Evolutionary conservation across 2,797 vertebrate genomes (phyloP), one percentile per base, ranked within the genome.

Genomic region (Chromis chromis): DNA sequence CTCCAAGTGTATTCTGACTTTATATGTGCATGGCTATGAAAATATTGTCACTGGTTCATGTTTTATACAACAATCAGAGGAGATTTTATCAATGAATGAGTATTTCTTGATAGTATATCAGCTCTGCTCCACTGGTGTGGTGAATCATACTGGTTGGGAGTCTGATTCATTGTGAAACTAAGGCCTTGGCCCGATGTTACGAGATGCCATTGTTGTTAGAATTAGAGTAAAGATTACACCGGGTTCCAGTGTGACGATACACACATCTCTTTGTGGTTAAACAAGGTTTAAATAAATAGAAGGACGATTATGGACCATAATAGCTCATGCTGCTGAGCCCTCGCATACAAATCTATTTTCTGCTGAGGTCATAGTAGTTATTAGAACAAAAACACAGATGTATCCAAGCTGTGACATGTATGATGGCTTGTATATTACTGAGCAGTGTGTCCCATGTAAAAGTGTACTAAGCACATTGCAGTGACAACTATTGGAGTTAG

Each of bases 161-260:
- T 77, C 12, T 65, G 21, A 64, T 81, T 25, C 48, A 76, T 76
- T 49, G 6, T 61, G 55, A 48, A 10, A 33, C 42, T 7, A 69
- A 71, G 13, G 55, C 8, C 3, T n/a, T 12, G 21, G 13, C 40
- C 11, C 24, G 13, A 4, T 66, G 58, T 52, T 69, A 59, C 52
- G n/a, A 65, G 68, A 74, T 64, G 57, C 49, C 64, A 54, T 56
- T 50, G 68, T 58, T 57, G 68, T 58, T 54, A 22, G 25, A 44
- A 22, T 31, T 78, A 27, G 56, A 67, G 31, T 17, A 42, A 42
- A 13, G 25, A 61, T 28, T 25, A 12, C 4, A 13, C 13, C 27
- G 25, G 55, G 56, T 57, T 72, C 59, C 70, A 68, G 13, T 70
- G 49, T 55, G 53, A 44, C 4, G 40, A 42, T 4, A 46, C 44